Conservation (phyloP, 2,113 vertebrate genomes). For the Zapornia atra region DNA sequence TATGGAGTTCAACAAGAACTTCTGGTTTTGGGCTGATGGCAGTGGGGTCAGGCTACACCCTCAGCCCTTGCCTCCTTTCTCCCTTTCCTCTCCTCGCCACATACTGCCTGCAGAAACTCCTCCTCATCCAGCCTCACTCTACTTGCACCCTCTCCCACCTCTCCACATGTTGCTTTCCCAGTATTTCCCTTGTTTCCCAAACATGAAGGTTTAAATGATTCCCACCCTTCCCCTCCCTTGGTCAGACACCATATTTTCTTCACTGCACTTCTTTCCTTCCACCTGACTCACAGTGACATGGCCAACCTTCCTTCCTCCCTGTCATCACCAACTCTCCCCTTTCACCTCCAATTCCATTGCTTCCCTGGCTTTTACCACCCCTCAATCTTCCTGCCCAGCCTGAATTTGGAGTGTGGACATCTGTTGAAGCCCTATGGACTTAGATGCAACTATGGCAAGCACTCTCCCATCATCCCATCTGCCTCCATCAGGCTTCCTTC, state of each 20-base stretch:
- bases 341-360: background rate
- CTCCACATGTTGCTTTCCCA: background rate
- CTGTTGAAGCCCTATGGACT: background rate
- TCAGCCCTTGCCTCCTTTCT: background rate
- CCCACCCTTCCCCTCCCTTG: fast-evolving
- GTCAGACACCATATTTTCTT: background rate
- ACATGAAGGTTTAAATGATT: background rate
- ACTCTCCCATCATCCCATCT: fast-evolving
- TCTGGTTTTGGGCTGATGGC: background rate
- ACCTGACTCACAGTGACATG: fast-evolving
- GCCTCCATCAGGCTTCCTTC: background rate
- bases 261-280: background rate
- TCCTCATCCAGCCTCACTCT: background rate
- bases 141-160: background rate
- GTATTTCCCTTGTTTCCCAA: background rate
- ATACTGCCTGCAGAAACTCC: background rate
- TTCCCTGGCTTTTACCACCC: background rate
- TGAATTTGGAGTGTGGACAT: background rate
- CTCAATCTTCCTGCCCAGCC: background rate
- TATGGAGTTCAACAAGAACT: background rate
- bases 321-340: background rate
- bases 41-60: background rate
- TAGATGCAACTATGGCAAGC: background rate
- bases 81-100: fast-evolving
- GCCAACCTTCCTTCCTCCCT: fast-evolving